Base-by-base conservation (phyloP, 2,888 invertebrate species). In the Nymphalis c-album region DNA sequence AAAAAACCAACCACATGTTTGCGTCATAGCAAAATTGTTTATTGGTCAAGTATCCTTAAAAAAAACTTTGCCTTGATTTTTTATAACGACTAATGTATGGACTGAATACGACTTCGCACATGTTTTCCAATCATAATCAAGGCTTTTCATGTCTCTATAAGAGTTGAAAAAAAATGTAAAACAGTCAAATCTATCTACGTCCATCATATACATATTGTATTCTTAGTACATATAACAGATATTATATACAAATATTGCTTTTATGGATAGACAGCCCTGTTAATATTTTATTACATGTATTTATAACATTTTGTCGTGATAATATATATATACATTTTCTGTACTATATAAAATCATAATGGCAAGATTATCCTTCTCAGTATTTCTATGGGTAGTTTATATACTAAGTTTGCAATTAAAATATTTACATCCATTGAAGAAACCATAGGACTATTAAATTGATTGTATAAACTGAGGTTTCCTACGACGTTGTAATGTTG, bases 381-480 rank as follows among this genome's bases (percentile, higher is more conserved):
- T 31, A 26, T 16, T 53, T 7, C 1, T 17, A 17, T 57, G 16
- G 2, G 10, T 35, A 57, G 10, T n/a, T 55, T 55, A 57, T n/a
- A 26, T 35, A 57, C 10, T 57, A 1, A n/a, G 18, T 57, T 17
- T 26, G 10, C 57, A 57, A 1, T 57, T n/a, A 35, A 18, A 10
- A 35, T n/a, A 18, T 40, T 35, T 7, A 18, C 10, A 40, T 35
- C 40, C 13, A 57, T 18, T 6, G 10, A 31, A 18, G n/a, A 35
- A 17, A 18, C 35, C 40, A 17, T 40, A 40, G 40, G 13, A 35
- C 10, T 57, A 40, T n/a, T 35, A 57, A 57, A 35, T 35, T 57
- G 7, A 57, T 57, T 57, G 35, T 35, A n/a, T 17, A 31, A 31
- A n/a, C n/a, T 57, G 35, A 57, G n/a, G 35, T 57, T 40, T 35